Base-by-base conservation (phyloP, 2,797 vertebrate species). In the Catostomus latipinnis region DNA sequence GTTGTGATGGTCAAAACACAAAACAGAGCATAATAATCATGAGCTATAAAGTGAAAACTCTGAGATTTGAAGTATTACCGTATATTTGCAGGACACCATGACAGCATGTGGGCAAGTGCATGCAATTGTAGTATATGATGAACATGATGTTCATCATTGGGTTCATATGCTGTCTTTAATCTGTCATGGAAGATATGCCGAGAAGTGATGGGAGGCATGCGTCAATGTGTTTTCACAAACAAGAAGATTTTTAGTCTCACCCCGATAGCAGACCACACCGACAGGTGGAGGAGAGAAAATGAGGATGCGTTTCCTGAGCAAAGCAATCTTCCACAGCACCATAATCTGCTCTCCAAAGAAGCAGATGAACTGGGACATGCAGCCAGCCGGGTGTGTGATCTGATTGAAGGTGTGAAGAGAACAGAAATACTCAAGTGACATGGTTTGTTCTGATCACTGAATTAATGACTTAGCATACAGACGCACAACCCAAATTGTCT, bases 341-440 rank as follows among this genome's bases (percentile, higher is more conserved):
- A 99, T 96, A 83, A 99, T 99, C 91, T 98, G 98, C 87, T 99
- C 98, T 8, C 98, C 98, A 0, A 99, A 99, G 90, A 99, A 99
- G 89, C 97, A 96, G 89, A 98, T 98, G 91, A 99, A 99, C 93
- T 99, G 98, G 84, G 97, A 98, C 98, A 99, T 99, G 90, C 98
- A 99, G 90, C 98, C 98, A 11, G 98, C 98, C 0, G 98, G 98
- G 89, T 99, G 98, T 73, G 98, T 99, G 91, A 99, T 99, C 98
- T 99, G 90, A 78, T 88, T 50, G 9, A 48, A 34, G 34, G 4
- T 34, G 34, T 34, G 2, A 34, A 34, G 34, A 81, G 57, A 77
- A n/a, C 53, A 68, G 62, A 57, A 53, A 43, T 10, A 3, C 5
- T 60, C 16, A 65, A 74, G 60, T 1, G 54, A 8, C n/a, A 34